Percentiles rank a stretch among this genome's conserved stretches.
Conservation (phyloP, 2,113 vertebrate species). For the Uria lomvia region DNA sequence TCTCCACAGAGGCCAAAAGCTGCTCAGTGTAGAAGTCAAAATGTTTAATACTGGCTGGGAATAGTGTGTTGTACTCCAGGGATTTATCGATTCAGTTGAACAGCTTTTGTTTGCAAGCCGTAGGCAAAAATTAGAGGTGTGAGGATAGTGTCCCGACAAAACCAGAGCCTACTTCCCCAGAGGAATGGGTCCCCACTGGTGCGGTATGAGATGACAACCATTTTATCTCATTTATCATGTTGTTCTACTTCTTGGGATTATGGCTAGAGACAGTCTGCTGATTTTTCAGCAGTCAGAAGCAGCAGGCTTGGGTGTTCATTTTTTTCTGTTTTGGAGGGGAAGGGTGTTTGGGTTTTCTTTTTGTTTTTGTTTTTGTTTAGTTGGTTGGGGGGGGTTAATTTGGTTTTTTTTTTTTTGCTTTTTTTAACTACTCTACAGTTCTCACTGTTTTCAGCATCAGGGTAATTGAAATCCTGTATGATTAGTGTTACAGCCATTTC, state of each 20-base stretch:
- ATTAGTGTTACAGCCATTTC: background rate
- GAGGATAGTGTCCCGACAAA: background rate
- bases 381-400: background rate
- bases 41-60: background rate
- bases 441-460: background rate
- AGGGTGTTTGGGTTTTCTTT: rapidly evolving
- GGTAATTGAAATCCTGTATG: background rate
- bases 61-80: background rate
- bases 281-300: background rate
- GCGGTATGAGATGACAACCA: background rate
- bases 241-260: background rate
- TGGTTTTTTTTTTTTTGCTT: background rate
- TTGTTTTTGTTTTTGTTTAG: background rate
- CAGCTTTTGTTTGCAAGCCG: background rate
- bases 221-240: background rate
- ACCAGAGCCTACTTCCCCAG: background rate
- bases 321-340: background rate
- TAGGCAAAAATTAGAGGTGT: background rate
- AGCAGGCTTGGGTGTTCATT: background rate
- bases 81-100: background rate
- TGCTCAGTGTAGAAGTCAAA: background rate
- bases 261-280: background rate
- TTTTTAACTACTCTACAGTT: background rate
- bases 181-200: background rate
- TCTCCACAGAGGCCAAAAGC: background rate